Base-by-base conservation (phyloP, 2,797 vertebrate species). In the Amphiprion clarkii region DNA sequence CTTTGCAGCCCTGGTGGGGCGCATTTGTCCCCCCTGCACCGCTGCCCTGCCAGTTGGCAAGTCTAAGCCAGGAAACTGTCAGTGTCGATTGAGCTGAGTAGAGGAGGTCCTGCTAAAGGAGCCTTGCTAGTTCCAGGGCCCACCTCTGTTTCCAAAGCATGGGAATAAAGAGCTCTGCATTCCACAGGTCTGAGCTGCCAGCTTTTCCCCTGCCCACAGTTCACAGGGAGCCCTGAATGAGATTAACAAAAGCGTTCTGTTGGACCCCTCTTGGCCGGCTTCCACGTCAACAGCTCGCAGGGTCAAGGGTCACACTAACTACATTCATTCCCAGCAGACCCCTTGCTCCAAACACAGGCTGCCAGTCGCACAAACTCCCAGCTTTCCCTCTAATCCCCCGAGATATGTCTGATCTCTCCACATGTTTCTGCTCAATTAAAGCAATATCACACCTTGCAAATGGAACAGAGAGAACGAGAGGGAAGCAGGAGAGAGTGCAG, bases 341-440 rank as follows among this genome's bases (percentile, higher is more conserved):
- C 95, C 90, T 92, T 87, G 96, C 96, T 97, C 96, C 93, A 96
- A 91, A 97, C 96, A 96, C 96, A 97, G 95, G 95, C 96, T 96
- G 96, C 96, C 93, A 96, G 96, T 96, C 96, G 95, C 95, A 96
- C 96, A 96, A 97, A 97, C 96, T 97, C 96, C 95, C 95, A 96
- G 96, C 96, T 97, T 97, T 96, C 73, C 94, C 95, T 95, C 94
- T 97, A 98, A 98, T 98, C 97, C 97, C 96, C 94, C 88, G 94
- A 99, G 97, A 98, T 98, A 98, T 98, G 97, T 96, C 97, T 98
- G 97, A 98, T 98, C 97, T 96, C 96, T 97, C 97, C 96, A 97
- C 97, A 97, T 98, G 97, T 98, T 99, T 97, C 96, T 97, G 96
- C 96, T 97, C 97, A 98, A 99, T 98, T 98, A 98, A 97, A 98